Base-by-base conservation (phyloP, 2,113 vertebrate species). In the Piprites chloris region DNA sequence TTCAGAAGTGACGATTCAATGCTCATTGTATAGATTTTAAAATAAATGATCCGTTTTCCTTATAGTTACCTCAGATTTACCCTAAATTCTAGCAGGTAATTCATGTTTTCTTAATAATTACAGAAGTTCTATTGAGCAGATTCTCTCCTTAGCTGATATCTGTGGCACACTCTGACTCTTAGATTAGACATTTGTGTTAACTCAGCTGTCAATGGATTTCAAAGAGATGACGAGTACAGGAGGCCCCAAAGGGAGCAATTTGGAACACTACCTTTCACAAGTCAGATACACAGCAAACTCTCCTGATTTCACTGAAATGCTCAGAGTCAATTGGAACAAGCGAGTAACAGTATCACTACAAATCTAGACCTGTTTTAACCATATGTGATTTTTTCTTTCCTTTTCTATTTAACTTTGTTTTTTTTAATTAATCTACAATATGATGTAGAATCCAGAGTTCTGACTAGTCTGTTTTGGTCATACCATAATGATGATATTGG, bases 171-270 rank as follows among this genome's bases (percentile, higher is more conserved):
- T 52, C 41, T 50, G 33, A 76, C n/a, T 77, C 28, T 59, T 23
- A 68, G 33, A 67, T 77, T 50, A 71, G 52, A 73, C 18, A 30
- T 82, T 83, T 69, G 27, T 73, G 37, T 88, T 94, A 93, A 82
- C 46, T 75, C 67, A 85, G 37, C 78, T 78, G 81, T 22, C 84
- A 93, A 35, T 69, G 77, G 37, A 76, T 85, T 90, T 92, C 49
- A 56, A 87, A 84, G 52, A 39, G 41, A 35, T 73, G 85, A 72
- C 3, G 11, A 69, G 58, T 37, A 69, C 37, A 91, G 72, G 47
- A 79, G 9, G 66, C 11, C 69, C 74, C 78, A 85, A 56, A 89
- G 87, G 71, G 85, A 97, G 78, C 39, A 93, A 79, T 95, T 85
- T 95, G 90, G 69, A 91, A 53, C 24, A 75, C 56, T 4, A n/a